These are phyloP conservation scores for Cryptotis parvus DNA, from an alignment of 2,113 vertebrate species.

Conservation along the genomic window DNA sequence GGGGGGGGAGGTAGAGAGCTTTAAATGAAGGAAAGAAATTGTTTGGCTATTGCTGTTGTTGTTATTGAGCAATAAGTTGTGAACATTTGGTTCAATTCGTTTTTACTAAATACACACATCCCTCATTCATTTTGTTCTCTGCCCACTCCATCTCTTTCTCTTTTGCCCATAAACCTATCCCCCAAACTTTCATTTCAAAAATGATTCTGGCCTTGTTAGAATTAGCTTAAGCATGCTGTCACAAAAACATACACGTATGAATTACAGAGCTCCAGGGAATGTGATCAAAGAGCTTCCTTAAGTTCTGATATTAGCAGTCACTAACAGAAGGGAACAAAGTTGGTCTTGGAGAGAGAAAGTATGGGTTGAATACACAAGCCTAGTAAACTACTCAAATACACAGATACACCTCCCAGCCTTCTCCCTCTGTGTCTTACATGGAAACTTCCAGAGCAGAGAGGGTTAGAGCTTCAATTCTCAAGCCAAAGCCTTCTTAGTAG, in stretches of 20 bases:
- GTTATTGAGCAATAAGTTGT: constrained; percentile 51
- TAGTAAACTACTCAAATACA: too few relatives aligned
- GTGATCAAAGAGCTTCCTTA: not conserved
- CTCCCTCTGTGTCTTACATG: not conserved
- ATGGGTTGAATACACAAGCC: not conserved
- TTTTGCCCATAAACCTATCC: not conserved
- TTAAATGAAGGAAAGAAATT: not conserved
- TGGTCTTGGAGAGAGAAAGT: not conserved
- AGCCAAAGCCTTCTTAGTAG: not conserved
- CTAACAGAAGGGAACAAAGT: not conserved
- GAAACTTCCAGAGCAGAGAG: not conserved
- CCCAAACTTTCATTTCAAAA: constrained; percentile 38
- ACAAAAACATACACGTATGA: not conserved
- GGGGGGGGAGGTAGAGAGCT: not conserved
- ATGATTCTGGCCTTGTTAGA: not conserved
- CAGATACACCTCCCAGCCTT: not conserved
- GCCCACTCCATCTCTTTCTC: not conserved
- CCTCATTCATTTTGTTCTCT: not conserved
- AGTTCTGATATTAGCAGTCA: not conserved
- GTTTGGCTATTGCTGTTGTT: constrained; percentile 52
- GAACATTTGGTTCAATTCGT: constrained; percentile 69
- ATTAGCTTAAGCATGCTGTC: not conserved
- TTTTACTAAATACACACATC: not conserved
- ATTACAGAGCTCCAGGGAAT: not conserved
- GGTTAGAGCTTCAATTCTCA: not conserved